Base-by-base conservation (phyloP, 2,888 invertebrate genomes). In the Aporophyla lueneburgensis region DNA sequence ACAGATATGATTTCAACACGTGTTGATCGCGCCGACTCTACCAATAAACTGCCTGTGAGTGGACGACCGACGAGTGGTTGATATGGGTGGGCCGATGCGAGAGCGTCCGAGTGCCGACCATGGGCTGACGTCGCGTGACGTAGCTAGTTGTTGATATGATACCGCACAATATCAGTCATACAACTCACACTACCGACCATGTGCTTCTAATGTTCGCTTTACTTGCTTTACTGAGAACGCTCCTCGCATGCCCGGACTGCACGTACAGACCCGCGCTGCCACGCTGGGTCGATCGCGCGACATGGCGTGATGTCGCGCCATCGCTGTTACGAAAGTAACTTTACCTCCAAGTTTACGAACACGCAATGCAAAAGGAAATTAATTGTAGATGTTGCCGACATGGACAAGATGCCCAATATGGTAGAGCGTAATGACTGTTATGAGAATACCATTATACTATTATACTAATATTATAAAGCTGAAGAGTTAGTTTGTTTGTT, bases 301-400 rank as follows among this genome's bases (percentile, higher is more conserved):
- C 92, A 91, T 96, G 96, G 96, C 96, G 96, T 96, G 94, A 95
- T 93, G 91, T 93, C 94, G 92, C 88, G 91, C 93, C 93, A 93
- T 78, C 89, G 88, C 80, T 62, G 80, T 93, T 95, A 93, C 93
- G 95, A 96, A 96, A 96, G 94, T 93, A 78, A 81, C 76, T 84
- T 84, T 85, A 77, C 87, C 82, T 79, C 70, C 62, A 65, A 79
- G 74, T 67, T 75, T 77, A 82, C 65, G 73, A 80, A 83, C 78
- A 86, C 83, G 83, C 84, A 84, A 83, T 77, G 72, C 67, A 72
- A 74, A 83, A 78, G 70, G 62, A 81, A 81, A 82, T 84, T 84
- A 81, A 80, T 67, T 73, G 71, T 76, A 51, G 63, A 74, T 78
- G 70, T 75, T 76, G 63, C 68, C 53, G 49, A 80, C 51, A 75